Base-by-base conservation (phyloP, 2,797 vertebrate species). In the Lagodon rhomboides region DNA sequence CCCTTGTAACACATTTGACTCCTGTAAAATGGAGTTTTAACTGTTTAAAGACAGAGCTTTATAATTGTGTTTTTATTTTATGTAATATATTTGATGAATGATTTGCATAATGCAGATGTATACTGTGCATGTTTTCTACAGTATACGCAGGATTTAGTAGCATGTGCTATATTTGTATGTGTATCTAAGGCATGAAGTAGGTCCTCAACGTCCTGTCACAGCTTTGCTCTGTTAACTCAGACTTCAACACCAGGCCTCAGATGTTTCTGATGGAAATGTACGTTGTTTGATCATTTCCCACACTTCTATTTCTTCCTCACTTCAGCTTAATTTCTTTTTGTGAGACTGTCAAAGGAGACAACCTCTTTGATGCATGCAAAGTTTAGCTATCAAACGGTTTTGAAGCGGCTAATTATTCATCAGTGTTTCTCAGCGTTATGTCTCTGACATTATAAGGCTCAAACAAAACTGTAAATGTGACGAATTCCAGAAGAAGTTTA, bases 381-480 rank as follows among this genome's bases (percentile, higher is more conserved):
- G 82, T 89, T 91, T 74, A 34, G 34, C 34, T 34, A 90, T 89
- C 85, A 87, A 89, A 92, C 83, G 83, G 73, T 88, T 92, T 74
- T 75, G 65, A 82, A 70, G 84, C 59, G 12, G 66, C 80, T 91
- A 90, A 93, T 93, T 91, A 91, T 88, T 89, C 75, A 72, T 88
- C 86, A 83, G 72, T 59, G 62, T 80, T 86, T 74, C 75, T 83
- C 61, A 76, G 72, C 56, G 49, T 75, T 51, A 70, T 30, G 68
- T 79, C 63, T 82, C 68, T 89, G 89, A 89, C 88, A 85, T 82
- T 51, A 64, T 62, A 64, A 79, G 43, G 23, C 71, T 86, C 71
- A 71, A 77, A 89, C 67, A 78, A 80, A 88, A 76, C 67, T 73
- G 74, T 58, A 47, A 79, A 83, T 78, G 44, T 68, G 82, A 88